Evolutionary conservation across 2,113 vertebrate genomes (phyloP), one percentile per base, ranked within the genome.

Genomic region (Shinisaurus crocodilurus): DNA sequence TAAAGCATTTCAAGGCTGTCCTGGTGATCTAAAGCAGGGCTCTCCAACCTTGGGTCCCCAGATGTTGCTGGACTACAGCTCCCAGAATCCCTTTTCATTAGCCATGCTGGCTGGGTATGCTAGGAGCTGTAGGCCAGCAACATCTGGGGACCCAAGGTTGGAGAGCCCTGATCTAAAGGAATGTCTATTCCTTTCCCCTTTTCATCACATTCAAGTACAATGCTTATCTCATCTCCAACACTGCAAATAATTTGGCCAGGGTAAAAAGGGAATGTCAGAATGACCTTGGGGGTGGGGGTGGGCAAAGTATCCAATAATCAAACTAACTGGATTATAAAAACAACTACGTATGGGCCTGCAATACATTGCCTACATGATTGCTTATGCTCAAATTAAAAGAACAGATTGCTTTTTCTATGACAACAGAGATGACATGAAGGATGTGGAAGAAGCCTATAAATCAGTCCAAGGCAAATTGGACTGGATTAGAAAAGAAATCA

Each of bases 391-490:
- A 90, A 57, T 90, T 90, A 90, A 86, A 67, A 25, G 89, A 88
- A 85, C 29, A 57, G 27, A 25, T 3, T 43, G 69, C 5, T 82
- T 82, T 40, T 40, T 27, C 37, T 88, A 77, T 57, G 82, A 85
- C 85, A 32, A 92, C 3, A 25, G 82, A 90, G 43, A 37, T 57
- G 90, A 75, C 81, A 77, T 65, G 77, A 88, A 94, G 88, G 10
- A 65, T 54, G 29, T 57, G 90, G 88, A 88, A 69, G 32, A 67
- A 1, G 29, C 93, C 91, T 72, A 63, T 45, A 92, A 72, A 65
- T 79, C 85, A 86, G 67, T n/a, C 1, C 18, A 89, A 88, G 75
- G n/a, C 89, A 89, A 89, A 89, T 85, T 86, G 74, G 82, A 90
- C 67, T 48, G 70, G 16, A 85, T 70, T 57, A 91, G 37, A 60